Conservation (phyloP, 2,797 vertebrate genomes). For the Masticophis lateralis region DNA sequence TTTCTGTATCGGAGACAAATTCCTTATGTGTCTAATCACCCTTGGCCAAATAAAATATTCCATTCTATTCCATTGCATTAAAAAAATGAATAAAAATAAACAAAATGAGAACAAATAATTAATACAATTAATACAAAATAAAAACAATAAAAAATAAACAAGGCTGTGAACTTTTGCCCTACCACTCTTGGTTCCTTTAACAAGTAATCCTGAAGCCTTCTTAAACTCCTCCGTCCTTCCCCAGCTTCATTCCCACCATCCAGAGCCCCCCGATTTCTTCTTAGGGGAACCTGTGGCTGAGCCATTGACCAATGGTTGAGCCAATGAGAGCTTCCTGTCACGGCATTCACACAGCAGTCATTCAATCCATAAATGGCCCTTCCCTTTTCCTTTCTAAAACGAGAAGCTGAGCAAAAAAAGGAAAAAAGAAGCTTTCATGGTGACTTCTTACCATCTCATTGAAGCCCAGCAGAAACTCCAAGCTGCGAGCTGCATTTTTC, state of each 20-base stretch:
- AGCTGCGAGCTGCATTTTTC: not conserved
- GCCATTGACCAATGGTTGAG: not conserved
- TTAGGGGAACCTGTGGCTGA: not conserved
- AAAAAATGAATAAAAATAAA: not conserved
- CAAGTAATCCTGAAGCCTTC: not conserved
- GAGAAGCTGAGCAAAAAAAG: not conserved
- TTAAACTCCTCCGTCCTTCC: not conserved
- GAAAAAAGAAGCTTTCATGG: not conserved
- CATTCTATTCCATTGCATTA: too few species aligned
- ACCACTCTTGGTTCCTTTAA: not conserved
- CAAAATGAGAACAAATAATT: not conserved
- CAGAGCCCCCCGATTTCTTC: not conserved
- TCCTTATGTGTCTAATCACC: too few species aligned
- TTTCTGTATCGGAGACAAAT: too few species aligned
- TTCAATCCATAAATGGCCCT: not conserved
- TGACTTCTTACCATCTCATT: not conserved
- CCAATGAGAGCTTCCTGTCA: not conserved
- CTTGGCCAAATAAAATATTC: too few species aligned
- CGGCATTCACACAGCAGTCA: not conserved
- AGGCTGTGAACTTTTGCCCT: not conserved
- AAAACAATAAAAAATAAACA: not conserved
- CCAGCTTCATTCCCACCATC: not conserved
- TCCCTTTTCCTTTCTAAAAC: not conserved
- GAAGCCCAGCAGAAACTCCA: not conserved
- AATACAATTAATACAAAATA: not conserved